These are phyloP conservation scores for Eumaeus atala DNA, from an alignment of 1,140 invertebrate genomes.

Conservation along the genomic window DNA sequence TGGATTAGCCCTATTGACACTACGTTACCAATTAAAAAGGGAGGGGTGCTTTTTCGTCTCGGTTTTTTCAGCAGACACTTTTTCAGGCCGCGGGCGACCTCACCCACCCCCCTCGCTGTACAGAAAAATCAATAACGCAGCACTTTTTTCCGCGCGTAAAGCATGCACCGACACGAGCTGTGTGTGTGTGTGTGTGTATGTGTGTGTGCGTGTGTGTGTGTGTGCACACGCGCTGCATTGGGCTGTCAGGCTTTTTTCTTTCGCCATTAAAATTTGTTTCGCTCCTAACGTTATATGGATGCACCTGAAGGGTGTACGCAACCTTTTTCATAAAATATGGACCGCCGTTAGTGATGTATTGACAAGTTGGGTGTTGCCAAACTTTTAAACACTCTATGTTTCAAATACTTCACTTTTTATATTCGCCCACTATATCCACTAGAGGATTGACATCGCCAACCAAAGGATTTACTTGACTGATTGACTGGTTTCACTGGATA, in stretches of 20 bases:
- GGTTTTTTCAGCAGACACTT: constrained; percentile 71
- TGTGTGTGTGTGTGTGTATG: constrained; percentile 42
- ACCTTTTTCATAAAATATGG: background rate
- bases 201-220: constrained; percentile 52
- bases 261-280: constrained; percentile 56
- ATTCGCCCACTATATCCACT: no score
- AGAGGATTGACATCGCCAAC: no score
- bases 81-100: constrained; percentile 64
- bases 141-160: constrained; percentile 72
- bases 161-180: constrained; percentile 63
- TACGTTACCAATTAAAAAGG: constrained; percentile 73
- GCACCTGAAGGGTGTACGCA: constrained; percentile 48
- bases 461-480: no score
- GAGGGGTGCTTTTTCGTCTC: constrained; percentile 72
- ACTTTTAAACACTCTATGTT: no score
- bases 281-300: constrained; percentile 34
- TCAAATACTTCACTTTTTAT: no score
- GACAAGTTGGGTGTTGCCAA: background rate
- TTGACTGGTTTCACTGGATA: no score
- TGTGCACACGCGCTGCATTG: constrained; percentile 42
- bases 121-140: constrained; percentile 72
- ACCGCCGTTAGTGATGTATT: constrained; percentile 8
- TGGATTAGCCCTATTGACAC: constrained; percentile 73
- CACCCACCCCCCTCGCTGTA: constrained; percentile 42
- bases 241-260: constrained; percentile 57